phyloP scores from a whole-genome alignment of 92 coral and sea anemone genomes.

The Palythoa grandis region DNA sequence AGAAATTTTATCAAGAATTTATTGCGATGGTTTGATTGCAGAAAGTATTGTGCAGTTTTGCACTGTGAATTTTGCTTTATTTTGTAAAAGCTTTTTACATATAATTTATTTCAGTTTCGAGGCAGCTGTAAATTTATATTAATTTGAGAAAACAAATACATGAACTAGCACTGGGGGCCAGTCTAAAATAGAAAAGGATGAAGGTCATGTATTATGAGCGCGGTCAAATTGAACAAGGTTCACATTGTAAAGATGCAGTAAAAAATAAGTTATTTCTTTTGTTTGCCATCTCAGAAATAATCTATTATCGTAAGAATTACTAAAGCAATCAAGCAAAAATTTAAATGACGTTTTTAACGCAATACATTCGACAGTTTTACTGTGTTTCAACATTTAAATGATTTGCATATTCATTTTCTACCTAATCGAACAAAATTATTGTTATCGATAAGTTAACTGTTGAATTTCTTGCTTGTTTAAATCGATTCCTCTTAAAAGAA shows the following conservation, averaged over 20 bases:
- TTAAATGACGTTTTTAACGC: not conserved
- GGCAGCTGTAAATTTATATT: too few species aligned
- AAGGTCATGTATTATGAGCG: too few species aligned
- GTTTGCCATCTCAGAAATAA: conserved; percentile 18
- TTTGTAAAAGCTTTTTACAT: too few species aligned
- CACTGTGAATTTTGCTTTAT: too few species aligned
- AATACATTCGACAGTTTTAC: not conserved
- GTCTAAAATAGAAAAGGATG: too few species aligned
- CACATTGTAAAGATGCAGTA: conserved; percentile 5
- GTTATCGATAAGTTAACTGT: not conserved
- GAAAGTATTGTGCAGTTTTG: too few species aligned
- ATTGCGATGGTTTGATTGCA: too few species aligned
- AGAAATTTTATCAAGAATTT: too few species aligned
- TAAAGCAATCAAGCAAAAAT: conserved; percentile 13
- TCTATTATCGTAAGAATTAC: not conserved
- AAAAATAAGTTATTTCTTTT: conserved; percentile 21
- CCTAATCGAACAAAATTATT: not conserved
- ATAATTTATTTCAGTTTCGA: too few species aligned
- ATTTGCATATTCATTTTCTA: conserved; percentile 19
- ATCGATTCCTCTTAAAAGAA: not conserved
- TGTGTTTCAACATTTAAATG: not conserved
- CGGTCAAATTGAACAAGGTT: too few species aligned
- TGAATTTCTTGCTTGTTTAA: not conserved
- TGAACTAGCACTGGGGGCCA: too few species aligned
- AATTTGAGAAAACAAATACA: too few species aligned